phyloP scores from a whole-genome alignment of 2,888 invertebrate species.

The Apodemia zela region DNA sequence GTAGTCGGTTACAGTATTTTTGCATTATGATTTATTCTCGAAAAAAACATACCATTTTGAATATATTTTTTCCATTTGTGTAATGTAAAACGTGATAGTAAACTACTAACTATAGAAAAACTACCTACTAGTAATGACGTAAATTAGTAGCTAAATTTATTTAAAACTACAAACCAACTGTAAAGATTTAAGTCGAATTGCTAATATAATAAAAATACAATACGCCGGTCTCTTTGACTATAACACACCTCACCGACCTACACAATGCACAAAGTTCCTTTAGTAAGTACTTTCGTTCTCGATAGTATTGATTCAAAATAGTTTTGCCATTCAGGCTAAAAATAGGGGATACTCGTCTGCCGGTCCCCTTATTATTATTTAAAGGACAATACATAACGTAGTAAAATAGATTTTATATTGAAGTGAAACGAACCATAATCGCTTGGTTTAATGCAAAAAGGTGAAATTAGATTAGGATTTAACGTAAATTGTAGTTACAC shows the following conservation, averaged over 20 bases:
- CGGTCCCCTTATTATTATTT: background rate
- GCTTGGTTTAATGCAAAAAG: background rate
- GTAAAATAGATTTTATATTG: background rate
- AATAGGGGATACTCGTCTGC: constrained; percentile 9
- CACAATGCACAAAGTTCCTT: constrained; percentile 2
- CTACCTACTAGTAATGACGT: too few relatives aligned
- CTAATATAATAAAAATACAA: background rate
- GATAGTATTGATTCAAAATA: constrained; percentile 14
- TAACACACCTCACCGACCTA: background rate
- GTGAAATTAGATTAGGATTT: too few relatives aligned
- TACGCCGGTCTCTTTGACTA: background rate
- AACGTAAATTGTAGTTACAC: too few relatives aligned
- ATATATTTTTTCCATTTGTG: too few relatives aligned
- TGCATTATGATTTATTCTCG: too few relatives aligned
- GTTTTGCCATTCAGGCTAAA: constrained; percentile 12
- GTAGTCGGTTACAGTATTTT: too few relatives aligned
- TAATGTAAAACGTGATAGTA: too few relatives aligned
- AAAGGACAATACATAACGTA: background rate
- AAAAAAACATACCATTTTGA: too few relatives aligned
- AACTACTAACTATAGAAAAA: too few relatives aligned
- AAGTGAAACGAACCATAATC: background rate
- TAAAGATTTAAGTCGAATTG: background rate
- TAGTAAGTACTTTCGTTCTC: constrained; percentile 8
- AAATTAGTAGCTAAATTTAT: background rate
- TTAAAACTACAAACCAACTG: background rate